Evolutionary conservation across 1,140 invertebrate genomes (phyloP).

Genomic region (Tribolium madens): DNA sequence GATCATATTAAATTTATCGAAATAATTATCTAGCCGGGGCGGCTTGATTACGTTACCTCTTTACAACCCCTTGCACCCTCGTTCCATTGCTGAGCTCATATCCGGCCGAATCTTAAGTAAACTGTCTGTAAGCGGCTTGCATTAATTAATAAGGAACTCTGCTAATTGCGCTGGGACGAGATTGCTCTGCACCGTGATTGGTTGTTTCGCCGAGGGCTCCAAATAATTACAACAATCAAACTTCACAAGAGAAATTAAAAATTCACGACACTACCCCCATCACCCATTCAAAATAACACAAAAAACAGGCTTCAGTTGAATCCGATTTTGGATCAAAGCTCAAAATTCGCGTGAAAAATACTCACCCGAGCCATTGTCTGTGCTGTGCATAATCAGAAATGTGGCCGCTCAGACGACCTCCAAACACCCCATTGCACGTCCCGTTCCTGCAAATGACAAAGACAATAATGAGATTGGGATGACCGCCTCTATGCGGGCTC

Average conservation of each 20-base stretch:
- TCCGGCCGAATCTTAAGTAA: constrained; percentile 64
- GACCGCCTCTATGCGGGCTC: constrained; percentile 51
- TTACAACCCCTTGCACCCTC: constrained; percentile 45
- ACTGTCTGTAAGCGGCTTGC: constrained; percentile 64
- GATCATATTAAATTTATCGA: constrained; percentile 63
- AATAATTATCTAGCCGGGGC: constrained; percentile 60
- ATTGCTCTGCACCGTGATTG: constrained; percentile 57
- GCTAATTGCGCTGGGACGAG: constrained; percentile 65
- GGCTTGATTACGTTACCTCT: constrained; percentile 48
- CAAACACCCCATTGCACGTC: constrained; percentile 33
- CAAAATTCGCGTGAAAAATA: constrained; percentile 1
- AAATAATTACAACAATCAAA: constrained; percentile 59
- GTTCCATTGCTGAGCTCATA: constrained; percentile 57
- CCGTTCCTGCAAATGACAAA: constrained; percentile 38
- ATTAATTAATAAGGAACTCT: constrained; percentile 65
- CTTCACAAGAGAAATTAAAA: constrained; percentile 38
- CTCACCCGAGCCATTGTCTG: constrained; percentile 65
- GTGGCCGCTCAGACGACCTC: constrained; percentile 36
- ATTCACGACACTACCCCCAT: background rate
- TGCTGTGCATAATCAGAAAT: constrained; percentile 63
- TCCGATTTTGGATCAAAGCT: no score
- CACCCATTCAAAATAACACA: background rate
- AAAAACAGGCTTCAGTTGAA: no score
- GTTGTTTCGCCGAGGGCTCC: constrained; percentile 53
- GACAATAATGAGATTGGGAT: constrained; percentile 17